Evolutionary conservation across 2,797 vertebrate species (phyloP), one percentile per base, ranked within the genome.

Genomic region (Spheniscus humboldti): DNA sequence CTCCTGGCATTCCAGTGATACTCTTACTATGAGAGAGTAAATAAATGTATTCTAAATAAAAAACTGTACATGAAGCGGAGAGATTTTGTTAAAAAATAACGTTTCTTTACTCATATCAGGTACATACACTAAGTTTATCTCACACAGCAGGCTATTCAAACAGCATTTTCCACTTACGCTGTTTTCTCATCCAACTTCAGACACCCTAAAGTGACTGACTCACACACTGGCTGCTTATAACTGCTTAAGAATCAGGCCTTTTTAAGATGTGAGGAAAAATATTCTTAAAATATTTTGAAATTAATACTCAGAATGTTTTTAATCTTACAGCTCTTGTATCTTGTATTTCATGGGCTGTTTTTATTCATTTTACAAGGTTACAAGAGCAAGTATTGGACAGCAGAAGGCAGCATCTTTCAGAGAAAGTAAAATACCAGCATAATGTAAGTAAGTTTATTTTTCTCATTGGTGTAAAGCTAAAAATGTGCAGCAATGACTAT

Each of bases 361-460:
- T 93, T 92, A 35, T 89, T 88, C 31, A 80, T 81, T 97, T 96
- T 80, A 64, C 88, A 95, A 98, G 97, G 87, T 77, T 95, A 67
- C 89, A 96, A 83, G 86, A 77, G 88, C 96, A 97, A 91, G 90
- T 96, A 91, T 62, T 96, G 86, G 86, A 88, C 60, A 97, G 74
- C 63, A 97, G 97, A 90, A 96, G 90, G 96, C 98, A 97, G 52
- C 82, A 97, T 79, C 87, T 96, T 48, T 83, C 97, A 50, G 90
- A 97, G 87, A 97, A 97, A 96, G 92, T 48, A 60, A 97, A 97
- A 72, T 48, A 95, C 13, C 86, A 91, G 19, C 53, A 67, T 56
- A 82, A 95, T 35, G 97, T 97, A 94, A 37, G 75, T 39, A 92
- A 43, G 62, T 63, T 86, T 79, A 17, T 69, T 66, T 15, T 64